Conservation (phyloP, 2,113 vertebrate species). For the Cheilinus undulatus region DNA sequence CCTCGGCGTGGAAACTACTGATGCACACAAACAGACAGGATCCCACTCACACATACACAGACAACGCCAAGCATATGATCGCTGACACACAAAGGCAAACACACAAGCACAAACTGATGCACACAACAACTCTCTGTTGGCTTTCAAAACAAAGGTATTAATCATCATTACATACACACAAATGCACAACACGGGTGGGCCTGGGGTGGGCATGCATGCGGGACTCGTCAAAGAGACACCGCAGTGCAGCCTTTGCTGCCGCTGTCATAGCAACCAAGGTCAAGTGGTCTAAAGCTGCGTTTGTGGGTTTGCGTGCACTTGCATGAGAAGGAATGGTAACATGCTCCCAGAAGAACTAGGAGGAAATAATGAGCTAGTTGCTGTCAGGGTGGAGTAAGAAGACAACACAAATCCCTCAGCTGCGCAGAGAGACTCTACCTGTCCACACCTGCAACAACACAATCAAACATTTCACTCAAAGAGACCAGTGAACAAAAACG, state of each 20-base stretch:
- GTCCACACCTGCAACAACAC: slow-evolving; percentile 14
- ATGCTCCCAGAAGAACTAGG: slow-evolving; percentile 53
- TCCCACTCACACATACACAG: slow-evolving; percentile 2
- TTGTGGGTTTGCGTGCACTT: slow-evolving; percentile 5
- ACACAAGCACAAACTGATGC: slow-evolving; percentile 3
- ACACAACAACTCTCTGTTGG: slow-evolving; percentile 65
- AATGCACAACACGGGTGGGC: slow-evolving; percentile 64
- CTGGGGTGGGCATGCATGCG: slow-evolving; percentile 51
- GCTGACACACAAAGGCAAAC: slow-evolving; percentile 5
- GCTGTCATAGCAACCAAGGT: slow-evolving; percentile 83
- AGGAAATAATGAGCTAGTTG: slow-evolving; percentile 75
- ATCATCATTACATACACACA: slow-evolving; percentile 81
- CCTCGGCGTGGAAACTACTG: slow-evolving; percentile 45
- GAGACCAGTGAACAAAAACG: slow-evolving; percentile 2
- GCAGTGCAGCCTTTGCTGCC: slow-evolving; percentile 59
- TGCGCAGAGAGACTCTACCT: slow-evolving; percentile 24
- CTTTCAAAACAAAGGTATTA: slow-evolving; percentile 85
- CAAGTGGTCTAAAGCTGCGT: slow-evolving; percentile 69
- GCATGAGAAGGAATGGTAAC: slow-evolving; percentile 50
- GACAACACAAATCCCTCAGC: slow-evolving; percentile 49
- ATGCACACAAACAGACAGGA: slow-evolving; percentile 42
- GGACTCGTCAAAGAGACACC: slow-evolving; percentile 78
- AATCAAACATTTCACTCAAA: neutral
- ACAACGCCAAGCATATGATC: neutral
- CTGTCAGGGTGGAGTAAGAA: slow-evolving; percentile 58